These are phyloP conservation scores for Olivierus martensii DNA, from an alignment of 1,140 invertebrate genomes.

Conservation along the genomic window DNA sequence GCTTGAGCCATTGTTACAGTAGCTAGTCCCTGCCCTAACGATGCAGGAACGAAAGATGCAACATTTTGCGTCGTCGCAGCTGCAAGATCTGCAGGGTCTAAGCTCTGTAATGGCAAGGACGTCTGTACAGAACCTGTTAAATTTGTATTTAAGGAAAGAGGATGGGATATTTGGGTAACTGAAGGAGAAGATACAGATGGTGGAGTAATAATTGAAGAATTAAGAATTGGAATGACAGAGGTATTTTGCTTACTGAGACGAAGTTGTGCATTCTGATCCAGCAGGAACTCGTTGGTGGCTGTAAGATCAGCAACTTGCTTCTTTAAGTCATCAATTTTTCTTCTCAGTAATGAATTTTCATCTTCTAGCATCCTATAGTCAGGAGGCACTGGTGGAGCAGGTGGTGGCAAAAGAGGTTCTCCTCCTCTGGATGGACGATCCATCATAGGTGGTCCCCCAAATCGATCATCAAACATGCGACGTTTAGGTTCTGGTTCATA, in stretches of 20 bases:
- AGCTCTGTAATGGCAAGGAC: slow-evolving; percentile 24
- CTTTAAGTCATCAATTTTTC: slow-evolving; percentile 57
- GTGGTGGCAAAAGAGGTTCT: slow-evolving; percentile 11
- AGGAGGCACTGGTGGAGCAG: neutral
- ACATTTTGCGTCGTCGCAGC: slow-evolving; percentile 10
- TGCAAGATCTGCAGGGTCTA: slow-evolving; percentile 28
- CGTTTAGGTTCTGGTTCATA: slow-evolving; percentile 23
- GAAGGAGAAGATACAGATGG: slow-evolving; percentile 8
- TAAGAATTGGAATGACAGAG: slow-evolving; percentile 20
- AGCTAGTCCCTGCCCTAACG: slow-evolving; percentile 24
- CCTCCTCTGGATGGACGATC: neutral
- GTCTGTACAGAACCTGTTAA: slow-evolving; percentile 18
- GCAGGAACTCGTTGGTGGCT: slow-evolving; percentile 64
- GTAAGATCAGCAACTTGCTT: slow-evolving; percentile 52
- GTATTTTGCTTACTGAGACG: slow-evolving; percentile 44
- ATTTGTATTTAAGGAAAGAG: slow-evolving; percentile 17
- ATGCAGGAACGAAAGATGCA: slow-evolving; percentile 25
- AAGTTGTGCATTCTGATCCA: slow-evolving; percentile 64
- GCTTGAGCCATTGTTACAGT: slow-evolving; percentile 31
- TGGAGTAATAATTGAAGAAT: slow-evolving; percentile 8
- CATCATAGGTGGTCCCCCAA: slow-evolving; percentile 8
- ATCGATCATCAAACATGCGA: slow-evolving; percentile 10
- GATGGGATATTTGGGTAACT: slow-evolving; percentile 17
- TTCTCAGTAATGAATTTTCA: slow-evolving; percentile 52
- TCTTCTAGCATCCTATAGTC: slow-evolving; percentile 42